These are phyloP conservation scores for Ophioninae sp. DNA, from an alignment of 2,888 invertebrate species.

Conservation along the genomic window DNA sequence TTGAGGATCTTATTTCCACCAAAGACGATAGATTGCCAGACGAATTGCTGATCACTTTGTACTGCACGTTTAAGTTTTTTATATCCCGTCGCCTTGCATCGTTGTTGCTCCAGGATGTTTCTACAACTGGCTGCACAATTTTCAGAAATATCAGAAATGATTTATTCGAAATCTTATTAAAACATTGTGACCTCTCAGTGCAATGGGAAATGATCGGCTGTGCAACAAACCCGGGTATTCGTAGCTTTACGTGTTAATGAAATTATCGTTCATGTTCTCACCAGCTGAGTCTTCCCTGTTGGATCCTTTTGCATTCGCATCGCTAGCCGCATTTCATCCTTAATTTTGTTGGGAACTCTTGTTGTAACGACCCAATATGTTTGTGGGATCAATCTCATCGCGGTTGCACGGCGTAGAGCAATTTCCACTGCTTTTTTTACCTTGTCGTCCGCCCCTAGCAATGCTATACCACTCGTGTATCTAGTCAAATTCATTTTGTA, in stretches of 20 bases:
- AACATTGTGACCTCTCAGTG: not conserved
- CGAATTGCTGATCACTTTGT: conserved; percentile 70
- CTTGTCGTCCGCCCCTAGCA: conserved; percentile 62
- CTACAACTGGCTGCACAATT: conserved; percentile 69
- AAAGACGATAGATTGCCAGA: conserved; percentile 71
- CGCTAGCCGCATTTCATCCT: conserved; percentile 64
- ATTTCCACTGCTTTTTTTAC: conserved; percentile 54
- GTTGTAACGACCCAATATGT: conserved; percentile 70
- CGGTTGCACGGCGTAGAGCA: conserved; percentile 49
- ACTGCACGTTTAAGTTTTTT: conserved; percentile 69
- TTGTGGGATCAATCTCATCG: conserved; percentile 42
- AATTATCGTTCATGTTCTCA: not conserved
- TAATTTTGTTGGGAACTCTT: conserved; percentile 55
- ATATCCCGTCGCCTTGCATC: conserved; percentile 62
- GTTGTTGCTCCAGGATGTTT: conserved; percentile 64
- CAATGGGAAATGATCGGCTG: too few species aligned
- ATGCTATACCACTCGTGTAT: conserved; percentile 67
- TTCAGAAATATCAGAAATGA: not conserved
- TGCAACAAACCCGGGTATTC: too few species aligned
- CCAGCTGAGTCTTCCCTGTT: not conserved
- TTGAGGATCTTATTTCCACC: conserved; percentile 74
- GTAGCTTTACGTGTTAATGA: not conserved
- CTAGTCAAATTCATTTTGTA: conserved; percentile 54
- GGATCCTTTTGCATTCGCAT: conserved; percentile 51
- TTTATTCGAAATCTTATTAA: not conserved